Percentiles rank a stretch among this genome's conserved stretches.
These are phyloP conservation scores for Zygothrica quintamaculata DNA, from an alignment of 2,888 invertebrate species.

Conservation along the genomic window DNA sequence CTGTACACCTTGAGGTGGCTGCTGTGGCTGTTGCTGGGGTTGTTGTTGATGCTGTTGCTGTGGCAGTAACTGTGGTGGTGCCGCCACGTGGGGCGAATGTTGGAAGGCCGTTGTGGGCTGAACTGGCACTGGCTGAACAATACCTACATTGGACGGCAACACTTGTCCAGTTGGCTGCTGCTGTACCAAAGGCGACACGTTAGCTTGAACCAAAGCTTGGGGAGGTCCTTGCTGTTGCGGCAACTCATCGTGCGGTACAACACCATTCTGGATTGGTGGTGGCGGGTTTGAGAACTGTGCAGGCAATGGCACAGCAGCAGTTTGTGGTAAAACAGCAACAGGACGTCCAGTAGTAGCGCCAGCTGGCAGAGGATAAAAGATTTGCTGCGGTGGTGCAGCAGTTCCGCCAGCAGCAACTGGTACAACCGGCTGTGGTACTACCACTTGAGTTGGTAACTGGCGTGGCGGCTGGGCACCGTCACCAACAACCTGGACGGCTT, in stretches of 20 bases:
- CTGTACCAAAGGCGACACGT: conserved; percentile 83
- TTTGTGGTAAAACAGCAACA: conserved; percentile 77
- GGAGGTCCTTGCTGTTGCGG: conserved; percentile 81
- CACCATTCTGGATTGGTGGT: conserved; percentile 82
- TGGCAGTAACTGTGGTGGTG: conserved; percentile 48
- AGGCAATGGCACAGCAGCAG: conserved; percentile 73
- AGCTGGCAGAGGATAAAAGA: conserved; percentile 82
- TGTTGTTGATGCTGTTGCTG: conserved; percentile 55
- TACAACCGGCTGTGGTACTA: conserved; percentile 67
- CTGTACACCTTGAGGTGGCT: conserved; percentile 39
- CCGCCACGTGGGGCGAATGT: conserved; percentile 71
- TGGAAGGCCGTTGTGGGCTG: conserved; percentile 70
- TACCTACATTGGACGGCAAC: conserved; percentile 56
- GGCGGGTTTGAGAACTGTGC: conserved; percentile 76
- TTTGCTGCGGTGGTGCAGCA: conserved; percentile 72
- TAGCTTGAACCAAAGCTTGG: conserved; percentile 84
- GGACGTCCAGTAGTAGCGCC: conserved; percentile 77
- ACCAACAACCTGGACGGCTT: conserved; percentile 64
- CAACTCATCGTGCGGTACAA: conserved; percentile 83
- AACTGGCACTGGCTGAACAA: conserved; percentile 64
- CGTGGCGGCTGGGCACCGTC: conserved; percentile 58
- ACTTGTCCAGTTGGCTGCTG: conserved; percentile 56
- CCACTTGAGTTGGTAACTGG: conserved; percentile 66
- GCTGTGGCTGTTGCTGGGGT: conserved; percentile 56
- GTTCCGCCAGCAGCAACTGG: conserved; percentile 45